Evolutionary conservation across 2,797 vertebrate species (phyloP).

Genomic region (Argya squamiceps): DNA sequence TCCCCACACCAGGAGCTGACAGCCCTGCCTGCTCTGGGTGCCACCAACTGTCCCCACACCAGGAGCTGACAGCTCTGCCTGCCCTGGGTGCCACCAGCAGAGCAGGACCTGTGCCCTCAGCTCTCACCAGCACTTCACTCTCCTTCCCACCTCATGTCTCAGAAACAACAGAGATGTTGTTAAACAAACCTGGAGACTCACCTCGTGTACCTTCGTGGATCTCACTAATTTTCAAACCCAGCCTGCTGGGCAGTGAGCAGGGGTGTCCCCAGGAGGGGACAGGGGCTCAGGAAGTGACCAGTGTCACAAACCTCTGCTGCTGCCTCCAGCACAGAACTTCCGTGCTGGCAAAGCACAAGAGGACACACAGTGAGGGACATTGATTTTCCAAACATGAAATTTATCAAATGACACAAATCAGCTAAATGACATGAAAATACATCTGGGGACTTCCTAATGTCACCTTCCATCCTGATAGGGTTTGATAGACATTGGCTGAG

Average conservation of each 20-base stretch:
- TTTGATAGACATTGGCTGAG: conserved; percentile 13
- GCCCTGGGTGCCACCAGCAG: too few relatives aligned
- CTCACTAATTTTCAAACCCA: background rate
- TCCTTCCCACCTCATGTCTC: background rate
- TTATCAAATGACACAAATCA: conserved; percentile 64
- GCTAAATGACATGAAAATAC: conserved; percentile 47
- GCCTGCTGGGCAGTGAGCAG: background rate
- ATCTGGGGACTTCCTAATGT: conserved; percentile 33
- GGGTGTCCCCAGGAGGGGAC: background rate
- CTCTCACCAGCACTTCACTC: background rate
- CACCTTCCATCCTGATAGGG: background rate
- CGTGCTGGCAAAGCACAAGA: background rate
- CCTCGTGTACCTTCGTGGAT: background rate
- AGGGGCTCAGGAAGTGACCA: background rate
- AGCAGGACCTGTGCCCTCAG: background rate
- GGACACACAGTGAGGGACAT: background rate
- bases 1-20: background rate
- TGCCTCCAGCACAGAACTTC: background rate
- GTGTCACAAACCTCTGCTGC: background rate
- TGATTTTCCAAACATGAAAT: conserved; percentile 52
- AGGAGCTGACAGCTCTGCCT: fast-evolving
- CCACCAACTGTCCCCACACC: background rate
- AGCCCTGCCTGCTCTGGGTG: background rate
- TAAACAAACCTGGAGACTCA: background rate
- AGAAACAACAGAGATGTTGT: background rate